phyloP scores from a whole-genome alignment of 2,888 invertebrate species.

The Drosophila mulleri region DNA sequence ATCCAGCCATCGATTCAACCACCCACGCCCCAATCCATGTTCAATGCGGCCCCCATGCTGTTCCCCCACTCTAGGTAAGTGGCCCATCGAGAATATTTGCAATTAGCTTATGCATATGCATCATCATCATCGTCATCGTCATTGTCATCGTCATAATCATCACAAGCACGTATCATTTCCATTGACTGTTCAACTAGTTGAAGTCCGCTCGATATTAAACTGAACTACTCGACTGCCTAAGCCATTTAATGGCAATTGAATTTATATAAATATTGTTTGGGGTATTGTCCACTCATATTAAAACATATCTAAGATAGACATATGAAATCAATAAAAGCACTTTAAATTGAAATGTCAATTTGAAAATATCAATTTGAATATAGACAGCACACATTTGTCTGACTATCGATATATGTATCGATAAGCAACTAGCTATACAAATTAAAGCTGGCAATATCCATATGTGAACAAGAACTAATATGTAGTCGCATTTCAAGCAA shows the following conservation, averaged over 20 bases:
- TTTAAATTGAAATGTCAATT: neutral
- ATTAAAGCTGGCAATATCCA: too few species aligned
- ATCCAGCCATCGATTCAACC: conserved; percentile 83
- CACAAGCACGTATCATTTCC: conserved; percentile 20
- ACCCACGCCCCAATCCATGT: conserved; percentile 86
- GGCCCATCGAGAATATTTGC: neutral
- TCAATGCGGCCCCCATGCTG: conserved; percentile 86
- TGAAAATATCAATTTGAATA: neutral
- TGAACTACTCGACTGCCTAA: neutral
- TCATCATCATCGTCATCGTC: conserved; percentile 9
- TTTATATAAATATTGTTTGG: neutral
- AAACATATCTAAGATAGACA: too few species aligned
- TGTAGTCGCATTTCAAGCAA: too few species aligned
- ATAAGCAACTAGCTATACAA: neutral
- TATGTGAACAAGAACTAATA: neutral
- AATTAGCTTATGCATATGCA: conserved; percentile 15
- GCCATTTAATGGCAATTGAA: neutral
- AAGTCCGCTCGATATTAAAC: conserved; percentile 26
- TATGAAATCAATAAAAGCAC: neutral
- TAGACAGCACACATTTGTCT: neutral
- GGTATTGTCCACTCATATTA: neutral
- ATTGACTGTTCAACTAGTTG: conserved; percentile 26
- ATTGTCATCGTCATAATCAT: conserved; percentile 1
- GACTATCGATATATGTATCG: neutral
- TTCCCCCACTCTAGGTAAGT: conserved; percentile 88